Conservation (phyloP, 2,113 vertebrate species). For the Diadophis punctatus region DNA sequence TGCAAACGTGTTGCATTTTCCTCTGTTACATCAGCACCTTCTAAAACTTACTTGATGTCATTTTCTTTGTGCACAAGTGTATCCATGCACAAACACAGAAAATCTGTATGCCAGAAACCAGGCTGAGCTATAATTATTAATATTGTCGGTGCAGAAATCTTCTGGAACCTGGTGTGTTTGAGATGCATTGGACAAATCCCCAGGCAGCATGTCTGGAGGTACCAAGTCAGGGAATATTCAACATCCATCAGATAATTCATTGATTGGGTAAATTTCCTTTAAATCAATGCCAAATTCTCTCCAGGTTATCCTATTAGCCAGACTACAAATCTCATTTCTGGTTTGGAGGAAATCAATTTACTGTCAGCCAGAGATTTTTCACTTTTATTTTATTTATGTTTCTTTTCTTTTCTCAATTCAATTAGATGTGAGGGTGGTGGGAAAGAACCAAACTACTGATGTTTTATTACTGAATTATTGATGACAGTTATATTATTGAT, state of each 20-base stretch:
- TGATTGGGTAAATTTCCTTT: neutral
- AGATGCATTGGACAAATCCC: neutral
- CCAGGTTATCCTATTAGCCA: neutral
- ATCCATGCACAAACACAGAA: conserved; percentile 56
- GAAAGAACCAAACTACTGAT: conserved; percentile 26
- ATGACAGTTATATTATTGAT: conserved; percentile 37
- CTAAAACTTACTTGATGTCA: conserved; percentile 30
- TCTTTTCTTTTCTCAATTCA: conserved; percentile 14
- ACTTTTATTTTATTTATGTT: conserved; percentile 41
- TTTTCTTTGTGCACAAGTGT: conserved; percentile 29
- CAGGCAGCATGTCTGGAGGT: neutral
- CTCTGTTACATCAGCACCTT: neutral
- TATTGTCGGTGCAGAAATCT: neutral
- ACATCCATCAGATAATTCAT: neutral
- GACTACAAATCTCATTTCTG: neutral
- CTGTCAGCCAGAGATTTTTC: conserved; percentile 45
- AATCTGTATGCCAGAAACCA: conserved; percentile 61
- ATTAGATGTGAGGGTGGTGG: neutral
- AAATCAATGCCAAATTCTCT: neutral
- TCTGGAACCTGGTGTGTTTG: neutral
- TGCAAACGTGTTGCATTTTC: conserved; percentile 15
- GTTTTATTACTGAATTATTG: conserved; percentile 39
- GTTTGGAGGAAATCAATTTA: conserved; percentile 16
- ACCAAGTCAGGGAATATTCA: neutral
- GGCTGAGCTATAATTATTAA: conserved; percentile 26